A percentile compares a stretch with the other conserved stretches of the same genome.
These are phyloP conservation scores for Ptilodon capucinus DNA, from an alignment of 2,888 invertebrate species.

Conservation along the genomic window DNA sequence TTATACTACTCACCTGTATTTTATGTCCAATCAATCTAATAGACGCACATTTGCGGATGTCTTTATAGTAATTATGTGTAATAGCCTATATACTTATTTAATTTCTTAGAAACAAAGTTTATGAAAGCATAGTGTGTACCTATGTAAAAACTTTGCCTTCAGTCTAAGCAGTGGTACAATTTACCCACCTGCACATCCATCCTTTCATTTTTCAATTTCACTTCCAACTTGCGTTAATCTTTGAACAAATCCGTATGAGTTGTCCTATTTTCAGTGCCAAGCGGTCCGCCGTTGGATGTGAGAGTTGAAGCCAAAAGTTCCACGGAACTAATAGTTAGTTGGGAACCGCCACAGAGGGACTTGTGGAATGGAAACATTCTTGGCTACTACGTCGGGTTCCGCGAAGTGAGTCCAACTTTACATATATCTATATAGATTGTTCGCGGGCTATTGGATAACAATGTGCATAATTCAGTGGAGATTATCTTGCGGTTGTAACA, in stretches of 20 bases:
- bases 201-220: not conserved
- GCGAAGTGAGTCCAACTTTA: conserved; percentile 77
- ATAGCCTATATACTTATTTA: no score
- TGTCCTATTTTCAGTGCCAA: conserved; percentile 82
- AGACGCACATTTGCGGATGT: no score
- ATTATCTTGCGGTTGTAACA: not conserved
- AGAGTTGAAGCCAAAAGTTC: conserved; percentile 93
- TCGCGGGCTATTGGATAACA: not conserved
- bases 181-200: not conserved
- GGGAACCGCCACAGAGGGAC: conserved; percentile 94
- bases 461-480: not conserved
- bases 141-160: no score
- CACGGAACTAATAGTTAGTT: conserved; percentile 91
- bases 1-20: no score
- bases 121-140: no score
- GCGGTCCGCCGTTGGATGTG: conserved; percentile 91
- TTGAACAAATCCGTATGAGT: not conserved
- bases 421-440: not conserved
- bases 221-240: not conserved
- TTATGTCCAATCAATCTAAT: no score
- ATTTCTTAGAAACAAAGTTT: no score
- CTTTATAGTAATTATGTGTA: no score
- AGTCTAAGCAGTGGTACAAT: not conserved
- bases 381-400: conserved; percentile 94
- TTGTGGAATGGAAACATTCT: conserved; percentile 94